Evolutionary conservation across 1,140 invertebrate genomes (phyloP).

Genomic region (Drosophila tropicalis): DNA sequence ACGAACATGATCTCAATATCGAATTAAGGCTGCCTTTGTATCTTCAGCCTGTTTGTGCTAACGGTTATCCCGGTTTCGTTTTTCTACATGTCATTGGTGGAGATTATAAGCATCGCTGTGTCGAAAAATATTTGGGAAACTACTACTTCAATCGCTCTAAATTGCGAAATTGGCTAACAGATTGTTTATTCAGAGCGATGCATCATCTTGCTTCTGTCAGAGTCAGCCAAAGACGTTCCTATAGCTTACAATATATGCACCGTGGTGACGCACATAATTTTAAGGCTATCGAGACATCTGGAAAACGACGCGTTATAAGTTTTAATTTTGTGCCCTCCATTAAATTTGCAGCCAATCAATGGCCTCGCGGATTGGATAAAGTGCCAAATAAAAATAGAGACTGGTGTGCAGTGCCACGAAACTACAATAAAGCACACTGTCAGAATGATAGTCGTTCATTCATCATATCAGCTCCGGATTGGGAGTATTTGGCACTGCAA

Average conservation of each 20-base stretch:
- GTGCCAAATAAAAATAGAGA: neutral
- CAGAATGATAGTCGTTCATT: conserved; percentile 41
- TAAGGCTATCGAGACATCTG: conserved; percentile 18
- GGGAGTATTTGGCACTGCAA: conserved; percentile 38
- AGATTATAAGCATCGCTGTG: neutral
- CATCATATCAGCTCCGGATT: conserved; percentile 47
- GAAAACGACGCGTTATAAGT: conserved; percentile 24
- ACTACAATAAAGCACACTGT: neutral
- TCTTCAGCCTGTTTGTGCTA: conserved; percentile 7
- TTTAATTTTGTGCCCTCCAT: conserved; percentile 64
- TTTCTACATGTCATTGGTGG: conserved; percentile 12
- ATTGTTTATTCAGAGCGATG: conserved; percentile 34
- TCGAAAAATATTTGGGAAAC: neutral
- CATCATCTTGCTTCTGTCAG: conserved; percentile 20
- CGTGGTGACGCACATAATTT: conserved; percentile 49
- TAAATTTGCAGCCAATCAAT: conserved; percentile 31
- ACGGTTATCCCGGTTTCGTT: conserved; percentile 19
- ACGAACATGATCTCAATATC: conserved; percentile 55
- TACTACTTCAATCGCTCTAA: conserved; percentile 32
- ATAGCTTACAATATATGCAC: conserved; percentile 31
- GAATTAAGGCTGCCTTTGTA: conserved; percentile 2
- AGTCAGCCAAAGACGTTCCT: conserved; percentile 11
- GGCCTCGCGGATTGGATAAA: conserved; percentile 18
- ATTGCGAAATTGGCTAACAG: conserved; percentile 44
- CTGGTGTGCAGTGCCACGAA: conserved; percentile 55